Conservation (phyloP, 2,797 vertebrate species). For the Podargus strigoides region DNA sequence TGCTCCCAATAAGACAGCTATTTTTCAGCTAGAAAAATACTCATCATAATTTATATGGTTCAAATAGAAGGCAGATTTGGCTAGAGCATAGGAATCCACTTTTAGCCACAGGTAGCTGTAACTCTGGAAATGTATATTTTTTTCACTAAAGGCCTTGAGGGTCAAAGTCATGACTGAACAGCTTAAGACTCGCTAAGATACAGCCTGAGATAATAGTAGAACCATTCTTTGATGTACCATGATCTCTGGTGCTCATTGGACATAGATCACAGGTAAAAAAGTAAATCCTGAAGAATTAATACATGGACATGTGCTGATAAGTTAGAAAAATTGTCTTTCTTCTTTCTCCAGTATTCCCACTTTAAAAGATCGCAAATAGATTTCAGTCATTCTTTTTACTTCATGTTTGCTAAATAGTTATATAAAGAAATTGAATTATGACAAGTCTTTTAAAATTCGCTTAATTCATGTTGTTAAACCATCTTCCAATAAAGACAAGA, state of each 20-base stretch:
- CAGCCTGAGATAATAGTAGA: neutral
- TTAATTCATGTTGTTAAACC: neutral
- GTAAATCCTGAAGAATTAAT: neutral
- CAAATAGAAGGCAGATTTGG: neutral
- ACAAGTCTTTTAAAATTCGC: neutral
- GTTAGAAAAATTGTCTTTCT: neutral
- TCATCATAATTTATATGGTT: neutral
- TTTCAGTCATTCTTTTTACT: neutral
- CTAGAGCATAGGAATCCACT: neutral
- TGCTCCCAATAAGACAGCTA: neutral
- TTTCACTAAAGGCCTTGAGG: neutral
- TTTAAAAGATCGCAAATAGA: neutral
- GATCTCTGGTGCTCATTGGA: neutral
- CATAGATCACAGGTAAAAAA: neutral
- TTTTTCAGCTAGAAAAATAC: neutral
- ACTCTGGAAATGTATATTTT: neutral
- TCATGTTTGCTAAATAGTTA: neutral
- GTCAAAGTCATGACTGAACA: neutral
- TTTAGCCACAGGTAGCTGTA: constrained; percentile 2
- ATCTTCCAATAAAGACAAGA: neutral
- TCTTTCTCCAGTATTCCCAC: neutral
- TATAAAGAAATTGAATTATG: neutral
- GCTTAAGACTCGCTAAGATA: neutral
- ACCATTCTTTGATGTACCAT: neutral
- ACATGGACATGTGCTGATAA: neutral